Evolutionary conservation across 2,888 invertebrate species (phyloP).

Genomic region (Pristionchus exspectatus): DNA sequence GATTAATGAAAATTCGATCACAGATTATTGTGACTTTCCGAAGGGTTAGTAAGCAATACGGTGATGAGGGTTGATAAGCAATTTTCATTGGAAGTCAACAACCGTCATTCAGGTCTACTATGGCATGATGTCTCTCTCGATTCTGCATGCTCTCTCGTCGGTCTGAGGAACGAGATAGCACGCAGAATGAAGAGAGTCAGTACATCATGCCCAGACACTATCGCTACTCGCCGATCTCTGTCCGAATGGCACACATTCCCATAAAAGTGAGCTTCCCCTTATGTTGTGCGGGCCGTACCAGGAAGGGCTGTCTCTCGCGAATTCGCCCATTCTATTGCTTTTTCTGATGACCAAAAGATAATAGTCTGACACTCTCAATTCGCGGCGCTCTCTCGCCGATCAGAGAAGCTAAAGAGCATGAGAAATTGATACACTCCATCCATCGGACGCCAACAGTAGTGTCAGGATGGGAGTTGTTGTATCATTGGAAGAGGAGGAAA

Average conservation of each 20-base stretch:
- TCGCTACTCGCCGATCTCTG: neutral
- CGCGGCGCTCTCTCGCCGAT: no score
- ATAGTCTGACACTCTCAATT: neutral
- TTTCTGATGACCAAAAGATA: neutral
- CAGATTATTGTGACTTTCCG: neutral
- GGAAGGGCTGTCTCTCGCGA: neutral
- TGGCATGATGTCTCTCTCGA: neutral
- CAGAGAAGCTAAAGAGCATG: no score
- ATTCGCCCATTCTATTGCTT: neutral
- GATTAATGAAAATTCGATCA: neutral
- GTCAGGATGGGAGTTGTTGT: neutral
- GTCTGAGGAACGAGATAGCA: neutral
- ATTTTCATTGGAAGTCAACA: neutral
- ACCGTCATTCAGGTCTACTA: neutral
- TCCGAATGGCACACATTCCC: slow-evolving; percentile 12
- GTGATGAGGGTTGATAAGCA: neutral
- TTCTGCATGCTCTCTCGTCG: neutral
- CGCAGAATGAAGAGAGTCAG: neutral
- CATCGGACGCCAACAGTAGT: no score
- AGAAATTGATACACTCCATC: no score
- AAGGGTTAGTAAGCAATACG: neutral
- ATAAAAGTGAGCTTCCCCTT: slow-evolving; percentile 22
- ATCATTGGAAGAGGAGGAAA: neutral
- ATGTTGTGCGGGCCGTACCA: neutral
- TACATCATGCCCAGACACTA: neutral